A percentile compares a stretch with the other conserved stretches of the same genome.
These are phyloP conservation scores for Drosophila hamatofila DNA, from an alignment of 2,888 invertebrate genomes.

Conservation along the genomic window DNA sequence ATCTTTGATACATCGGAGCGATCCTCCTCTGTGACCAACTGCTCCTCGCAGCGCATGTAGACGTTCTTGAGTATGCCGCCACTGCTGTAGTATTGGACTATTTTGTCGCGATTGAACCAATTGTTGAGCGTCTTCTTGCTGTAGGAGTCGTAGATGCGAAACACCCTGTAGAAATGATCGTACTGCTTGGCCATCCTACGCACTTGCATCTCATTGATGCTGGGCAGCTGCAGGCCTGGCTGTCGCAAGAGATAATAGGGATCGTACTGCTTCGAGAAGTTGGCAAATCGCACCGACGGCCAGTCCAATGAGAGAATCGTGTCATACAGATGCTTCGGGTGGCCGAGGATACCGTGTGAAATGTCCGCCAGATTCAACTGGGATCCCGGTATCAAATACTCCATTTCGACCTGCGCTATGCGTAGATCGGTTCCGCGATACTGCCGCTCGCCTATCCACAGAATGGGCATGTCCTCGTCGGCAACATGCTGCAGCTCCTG, in stretches of 20 bases:
- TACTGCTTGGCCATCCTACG: background rate
- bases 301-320: conserved; percentile 21
- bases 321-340: conserved; percentile 17
- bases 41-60: conserved; percentile 11
- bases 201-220: background rate
- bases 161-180: conserved; percentile 7
- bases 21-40: background rate
- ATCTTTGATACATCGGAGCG: background rate
- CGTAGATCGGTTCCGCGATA: conserved; percentile 9
- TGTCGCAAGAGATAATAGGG: conserved; percentile 9
- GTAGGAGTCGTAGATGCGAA: conserved; percentile 15
- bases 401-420: conserved; percentile 22
- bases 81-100: background rate
- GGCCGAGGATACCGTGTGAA: conserved; percentile 19
- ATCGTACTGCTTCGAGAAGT: conserved; percentile 13
- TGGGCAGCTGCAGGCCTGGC: conserved; percentile 4
- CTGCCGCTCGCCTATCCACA: conserved; percentile 25
- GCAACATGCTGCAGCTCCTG: conserved; percentile 9
- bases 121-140: background rate
- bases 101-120: conserved; percentile 14
- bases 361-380: conserved; percentile 16
- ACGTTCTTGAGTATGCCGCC: background rate
- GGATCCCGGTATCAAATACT: conserved; percentile 12
- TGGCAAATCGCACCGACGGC: conserved; percentile 15
- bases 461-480: conserved; percentile 21